phyloP scores from a whole-genome alignment of 2,113 vertebrate species.

The Heteronetta atricapilla region DNA sequence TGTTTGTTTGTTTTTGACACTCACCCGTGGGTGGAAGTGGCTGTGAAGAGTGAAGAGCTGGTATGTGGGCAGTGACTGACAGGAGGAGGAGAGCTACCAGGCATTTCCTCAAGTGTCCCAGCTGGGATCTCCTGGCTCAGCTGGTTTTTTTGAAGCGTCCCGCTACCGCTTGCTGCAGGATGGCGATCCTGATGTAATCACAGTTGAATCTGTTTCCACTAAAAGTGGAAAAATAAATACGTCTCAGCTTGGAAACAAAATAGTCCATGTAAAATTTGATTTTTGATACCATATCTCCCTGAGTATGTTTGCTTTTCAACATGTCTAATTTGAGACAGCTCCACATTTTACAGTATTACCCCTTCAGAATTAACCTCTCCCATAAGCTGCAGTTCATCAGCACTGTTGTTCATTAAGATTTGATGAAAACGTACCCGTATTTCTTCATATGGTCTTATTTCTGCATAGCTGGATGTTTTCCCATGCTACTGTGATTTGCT shows the following conservation, averaged over 20 bases:
- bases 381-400: background rate
- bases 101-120: constrained; percentile 6
- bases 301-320: constrained; percentile 38
- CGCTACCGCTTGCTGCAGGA: background rate
- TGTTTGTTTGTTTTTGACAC: constrained; percentile 37
- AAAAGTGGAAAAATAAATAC: constrained; percentile 42
- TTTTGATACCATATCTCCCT: background rate
- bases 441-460: constrained; percentile 8
- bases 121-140: background rate
- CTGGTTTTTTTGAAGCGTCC: background rate
- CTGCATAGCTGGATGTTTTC: background rate
- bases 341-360: background rate
- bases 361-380: background rate
- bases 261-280: constrained; percentile 4
- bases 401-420: background rate
- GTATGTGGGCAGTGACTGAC: background rate
- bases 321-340: constrained; percentile 31
- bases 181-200: background rate
- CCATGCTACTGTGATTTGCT: constrained; percentile 18
- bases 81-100: background rate
- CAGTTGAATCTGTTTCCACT: constrained; percentile 22
- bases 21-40: background rate
- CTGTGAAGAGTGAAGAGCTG: background rate
- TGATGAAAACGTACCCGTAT: background rate
- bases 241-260: constrained; percentile 1